These are phyloP conservation scores for Acromyrmex charruanus DNA, from an alignment of 1,140 invertebrate genomes.

Conservation along the genomic window DNA sequence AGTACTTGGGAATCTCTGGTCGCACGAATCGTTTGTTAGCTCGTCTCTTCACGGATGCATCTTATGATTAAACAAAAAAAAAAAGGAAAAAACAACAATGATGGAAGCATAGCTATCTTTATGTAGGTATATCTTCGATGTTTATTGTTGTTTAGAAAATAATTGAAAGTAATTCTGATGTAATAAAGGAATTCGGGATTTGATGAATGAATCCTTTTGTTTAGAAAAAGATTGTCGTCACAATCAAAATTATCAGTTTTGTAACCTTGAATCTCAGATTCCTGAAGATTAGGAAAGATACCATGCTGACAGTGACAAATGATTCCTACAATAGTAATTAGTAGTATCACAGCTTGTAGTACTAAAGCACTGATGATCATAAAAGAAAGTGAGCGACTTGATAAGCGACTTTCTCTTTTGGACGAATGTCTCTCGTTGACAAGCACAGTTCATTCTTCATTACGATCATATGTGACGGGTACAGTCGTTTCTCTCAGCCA, in stretches of 20 bases:
- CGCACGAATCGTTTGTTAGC: slow-evolving; percentile 53
- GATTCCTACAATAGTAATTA: slow-evolving; percentile 32
- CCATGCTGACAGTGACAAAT: slow-evolving; percentile 34
- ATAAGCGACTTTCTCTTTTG: slow-evolving; percentile 56
- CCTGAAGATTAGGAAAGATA: neutral
- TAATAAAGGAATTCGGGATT: neutral
- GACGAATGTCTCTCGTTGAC: slow-evolving; percentile 70
- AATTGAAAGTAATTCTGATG: neutral
- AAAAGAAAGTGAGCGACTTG: slow-evolving; percentile 46
- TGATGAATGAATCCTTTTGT: neutral
- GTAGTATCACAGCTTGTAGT: slow-evolving; percentile 25
- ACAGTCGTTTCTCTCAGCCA: slow-evolving; percentile 71
- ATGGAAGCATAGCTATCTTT: neutral
- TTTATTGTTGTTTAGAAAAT: slow-evolving; percentile 16
- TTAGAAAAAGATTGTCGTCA: neutral
- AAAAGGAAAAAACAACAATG: neutral
- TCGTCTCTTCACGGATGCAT: slow-evolving; percentile 9
- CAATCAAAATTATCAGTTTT: neutral
- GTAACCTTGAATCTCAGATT: neutral
- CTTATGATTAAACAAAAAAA: slow-evolving; percentile 20
- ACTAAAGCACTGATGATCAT: neutral
- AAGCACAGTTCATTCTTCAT: slow-evolving; percentile 74
- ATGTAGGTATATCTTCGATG: slow-evolving; percentile 28
- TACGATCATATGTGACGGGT: slow-evolving; percentile 69
- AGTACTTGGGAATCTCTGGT: slow-evolving; percentile 29